These are phyloP conservation scores for Erynnis tages DNA, from an alignment of 2,888 invertebrate species.

Conservation along the genomic window DNA sequence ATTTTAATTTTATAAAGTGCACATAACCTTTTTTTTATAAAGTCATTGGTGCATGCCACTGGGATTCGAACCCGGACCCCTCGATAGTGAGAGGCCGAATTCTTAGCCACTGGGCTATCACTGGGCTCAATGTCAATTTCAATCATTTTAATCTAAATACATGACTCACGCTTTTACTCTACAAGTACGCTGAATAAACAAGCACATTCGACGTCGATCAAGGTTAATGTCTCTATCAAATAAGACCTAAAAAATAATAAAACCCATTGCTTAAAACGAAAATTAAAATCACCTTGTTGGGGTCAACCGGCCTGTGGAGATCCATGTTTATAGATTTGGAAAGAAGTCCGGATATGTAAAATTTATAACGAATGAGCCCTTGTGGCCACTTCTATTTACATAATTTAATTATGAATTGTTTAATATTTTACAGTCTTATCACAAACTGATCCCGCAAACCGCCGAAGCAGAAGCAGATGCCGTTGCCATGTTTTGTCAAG, in stretches of 20 bases:
- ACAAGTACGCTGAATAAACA: no score
- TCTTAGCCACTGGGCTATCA: no score
- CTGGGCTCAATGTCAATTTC: no score
- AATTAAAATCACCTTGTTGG: conserved; percentile 61
- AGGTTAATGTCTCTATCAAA: not conserved
- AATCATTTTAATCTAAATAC: no score
- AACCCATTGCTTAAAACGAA: not conserved
- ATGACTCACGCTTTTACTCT: no score
- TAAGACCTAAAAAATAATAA: not conserved
- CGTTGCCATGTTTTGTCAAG: conserved; percentile 37
- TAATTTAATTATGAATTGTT: conserved; percentile 32
- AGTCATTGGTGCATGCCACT: no score
- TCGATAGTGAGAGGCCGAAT: no score
- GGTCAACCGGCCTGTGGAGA: conserved; percentile 72
- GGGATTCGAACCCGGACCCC: no score
- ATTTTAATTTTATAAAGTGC: no score
- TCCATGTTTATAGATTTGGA: conserved; percentile 54
- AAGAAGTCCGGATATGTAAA: conserved; percentile 2
- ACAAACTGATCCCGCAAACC: conserved; percentile 20
- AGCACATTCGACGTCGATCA: not conserved
- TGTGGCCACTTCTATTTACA: conserved; percentile 32
- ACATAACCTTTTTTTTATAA: no score
- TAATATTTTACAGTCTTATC: conserved; percentile 28
- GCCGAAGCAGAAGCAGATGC: conserved; percentile 29
- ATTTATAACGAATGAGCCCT: conserved; percentile 3